Base-by-base conservation (phyloP, 2,113 vertebrate genomes). In the Athene cunicularia region DNA sequence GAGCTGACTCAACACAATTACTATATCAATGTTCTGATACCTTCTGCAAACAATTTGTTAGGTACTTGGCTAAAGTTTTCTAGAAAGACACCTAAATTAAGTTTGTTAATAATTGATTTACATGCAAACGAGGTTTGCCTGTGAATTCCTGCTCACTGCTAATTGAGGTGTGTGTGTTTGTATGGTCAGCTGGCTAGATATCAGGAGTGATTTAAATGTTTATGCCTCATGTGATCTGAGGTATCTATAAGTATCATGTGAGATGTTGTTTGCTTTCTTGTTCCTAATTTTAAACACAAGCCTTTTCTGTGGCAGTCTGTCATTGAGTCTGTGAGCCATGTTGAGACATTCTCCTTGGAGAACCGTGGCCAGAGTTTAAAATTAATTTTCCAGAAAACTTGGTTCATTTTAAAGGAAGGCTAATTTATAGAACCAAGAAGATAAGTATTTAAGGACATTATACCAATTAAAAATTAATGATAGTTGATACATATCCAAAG, bases 11-110 rank as follows among this genome's bases (percentile, higher is more conserved):
- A 79, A 79, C 86, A 28, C 88, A 90, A 94, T 95, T 95, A 93
- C 83, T 95, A 93, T 92, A 97, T 95, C 94, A 86, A 95, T 93
- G 96, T 96, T 97, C 97, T 96, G 95, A 96, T 90, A 96, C 55
- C 96, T 93, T 97, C 90, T 96, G 97, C 95, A 97, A 97, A 97
- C 97, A 97, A 80, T 73, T 93, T 94, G 96, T 94, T 97, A 95
- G 92, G 92, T 92, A 89, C 62, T 93, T 97, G 86, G 96, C 97
- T 97, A 97, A 97, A 97, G 94, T 95, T 96, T 97, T 97, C 96
- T 96, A 96, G 96, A 96, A 90, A 90, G 88, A 93, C 80, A 86
- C 88, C 86, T 49, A 95, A 60, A 79, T 84, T 52, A 91, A 95
- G 86, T 81, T 93, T 89, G 97, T 93, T 97, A 96, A 96, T 97